A percentile compares a stretch with the other conserved stretches of the same genome.
Conservation (phyloP, 2,113 vertebrate genomes). For the Odocoileus virginianus region DNA sequence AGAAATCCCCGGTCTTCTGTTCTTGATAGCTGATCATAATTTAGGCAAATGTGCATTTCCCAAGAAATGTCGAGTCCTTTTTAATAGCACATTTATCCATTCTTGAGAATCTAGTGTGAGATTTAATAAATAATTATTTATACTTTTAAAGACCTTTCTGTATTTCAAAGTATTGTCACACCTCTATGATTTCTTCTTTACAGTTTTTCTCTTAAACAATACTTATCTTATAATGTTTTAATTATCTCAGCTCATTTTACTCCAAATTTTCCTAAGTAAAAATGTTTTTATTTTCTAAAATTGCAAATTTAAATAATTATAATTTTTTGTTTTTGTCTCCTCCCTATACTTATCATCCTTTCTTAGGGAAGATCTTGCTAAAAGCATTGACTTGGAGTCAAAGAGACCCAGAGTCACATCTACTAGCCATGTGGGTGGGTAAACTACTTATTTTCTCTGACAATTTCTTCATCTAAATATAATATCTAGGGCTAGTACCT, state of each 20-base stretch:
- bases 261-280: neutral
- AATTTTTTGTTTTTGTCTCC: neutral
- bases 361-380: neutral
- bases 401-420: neutral
- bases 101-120: neutral
- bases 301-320: neutral
- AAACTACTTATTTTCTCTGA: neutral
- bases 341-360: neutral
- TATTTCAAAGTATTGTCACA: neutral
- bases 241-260: neutral
- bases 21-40: neutral
- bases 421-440: neutral
- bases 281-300: neutral
- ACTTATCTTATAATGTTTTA: neutral
- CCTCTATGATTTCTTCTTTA: neutral
- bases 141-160: neutral
- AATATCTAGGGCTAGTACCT: neutral
- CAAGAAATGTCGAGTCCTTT: neutral
- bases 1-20: neutral
- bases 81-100: neutral
- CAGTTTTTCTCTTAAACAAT: neutral
- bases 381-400: neutral
- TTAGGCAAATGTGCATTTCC: neutral
- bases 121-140: neutral
- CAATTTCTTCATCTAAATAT: neutral